Percentiles rank a stretch among this genome's conserved stretches.
Conservation (phyloP, 2,113 vertebrate genomes). For the Paramisgurnus dabryanus region DNA sequence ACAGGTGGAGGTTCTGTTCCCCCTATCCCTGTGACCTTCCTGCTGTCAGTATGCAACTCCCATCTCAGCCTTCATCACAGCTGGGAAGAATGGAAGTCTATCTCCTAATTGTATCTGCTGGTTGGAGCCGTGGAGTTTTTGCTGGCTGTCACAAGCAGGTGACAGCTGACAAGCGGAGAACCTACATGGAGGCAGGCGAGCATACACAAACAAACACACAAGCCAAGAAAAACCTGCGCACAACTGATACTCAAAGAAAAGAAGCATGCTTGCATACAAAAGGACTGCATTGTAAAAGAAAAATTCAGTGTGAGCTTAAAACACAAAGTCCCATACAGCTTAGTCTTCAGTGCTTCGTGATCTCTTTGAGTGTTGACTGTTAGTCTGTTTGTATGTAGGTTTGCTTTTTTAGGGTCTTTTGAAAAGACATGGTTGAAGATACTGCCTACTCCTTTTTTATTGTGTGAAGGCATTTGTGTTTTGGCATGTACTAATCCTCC, state of each 20-base stretch:
- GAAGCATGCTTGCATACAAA: neutral
- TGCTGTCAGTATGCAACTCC: constrained; percentile 24
- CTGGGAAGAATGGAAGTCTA: constrained; percentile 39
- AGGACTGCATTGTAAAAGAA: neutral
- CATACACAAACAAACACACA: constrained; percentile 43
- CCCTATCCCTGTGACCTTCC: constrained; percentile 18
- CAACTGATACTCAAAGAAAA: constrained; percentile 12
- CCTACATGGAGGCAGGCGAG: constrained; percentile 21
- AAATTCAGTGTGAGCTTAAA: neutral
- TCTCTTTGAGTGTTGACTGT: neutral
- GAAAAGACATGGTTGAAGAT: neutral
- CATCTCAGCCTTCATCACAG: constrained; percentile 36
- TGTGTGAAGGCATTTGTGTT: constrained; percentile 23
- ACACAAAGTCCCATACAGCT: neutral
- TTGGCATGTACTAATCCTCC: constrained; percentile 22
- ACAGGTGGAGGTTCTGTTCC: neutral
- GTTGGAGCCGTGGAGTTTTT: constrained; percentile 27
- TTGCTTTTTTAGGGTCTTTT: neutral
- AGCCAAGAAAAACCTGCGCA: constrained; percentile 17
- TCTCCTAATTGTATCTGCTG: constrained; percentile 54
- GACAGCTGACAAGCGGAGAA: constrained; percentile 37
- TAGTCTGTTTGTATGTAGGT: constrained; percentile 17
- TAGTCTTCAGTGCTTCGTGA: constrained; percentile 1
- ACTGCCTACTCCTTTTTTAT: constrained; percentile 17
- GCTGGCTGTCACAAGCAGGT: constrained; percentile 39